These are phyloP conservation scores for Brachyistius frenatus DNA, from an alignment of 2,113 vertebrate genomes.

Conservation along the genomic window DNA sequence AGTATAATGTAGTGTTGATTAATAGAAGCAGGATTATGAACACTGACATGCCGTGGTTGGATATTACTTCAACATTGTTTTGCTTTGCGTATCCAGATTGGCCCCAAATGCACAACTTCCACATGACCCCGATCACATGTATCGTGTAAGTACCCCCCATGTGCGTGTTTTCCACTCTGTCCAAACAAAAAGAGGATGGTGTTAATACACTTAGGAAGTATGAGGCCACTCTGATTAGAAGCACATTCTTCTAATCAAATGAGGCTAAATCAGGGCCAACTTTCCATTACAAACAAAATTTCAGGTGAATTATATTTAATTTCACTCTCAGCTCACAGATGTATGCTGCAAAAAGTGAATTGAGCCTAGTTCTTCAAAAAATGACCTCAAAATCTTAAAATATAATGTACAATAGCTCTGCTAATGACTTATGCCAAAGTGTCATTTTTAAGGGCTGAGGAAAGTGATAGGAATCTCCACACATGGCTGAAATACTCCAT, in stretches of 20 bases:
- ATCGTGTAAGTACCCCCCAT: conserved; percentile 56
- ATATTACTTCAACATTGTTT: conserved; percentile 47
- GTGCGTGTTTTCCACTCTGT: conserved; percentile 46
- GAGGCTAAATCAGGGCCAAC: conserved; percentile 50
- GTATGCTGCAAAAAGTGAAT: conserved; percentile 31
- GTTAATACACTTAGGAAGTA: conserved; percentile 66
- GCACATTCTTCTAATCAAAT: conserved; percentile 69
- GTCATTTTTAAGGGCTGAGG: not conserved
- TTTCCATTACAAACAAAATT: conserved; percentile 72
- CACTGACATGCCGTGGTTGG: conserved; percentile 32
- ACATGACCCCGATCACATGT: conserved; percentile 48
- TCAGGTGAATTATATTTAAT: conserved; percentile 59
- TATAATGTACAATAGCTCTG: too few species aligned
- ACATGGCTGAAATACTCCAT: not conserved
- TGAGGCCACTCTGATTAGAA: conserved; percentile 50
- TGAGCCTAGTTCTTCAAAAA: not conserved
- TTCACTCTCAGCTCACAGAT: conserved; percentile 23
- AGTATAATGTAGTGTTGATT: conserved; percentile 15
- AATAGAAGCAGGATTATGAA: conserved; percentile 47
- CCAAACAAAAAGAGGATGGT: conserved; percentile 66
- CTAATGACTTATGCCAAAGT: not conserved
- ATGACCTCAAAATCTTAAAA: conserved; percentile 11
- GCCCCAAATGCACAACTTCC: conserved; percentile 55
- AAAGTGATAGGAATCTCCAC: conserved; percentile 4
- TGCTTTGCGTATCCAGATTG: conserved; percentile 48